Evolutionary conservation across 2,888 invertebrate species (phyloP), one percentile per base, ranked within the genome.

Genomic region (Hetaerina titia): DNA sequence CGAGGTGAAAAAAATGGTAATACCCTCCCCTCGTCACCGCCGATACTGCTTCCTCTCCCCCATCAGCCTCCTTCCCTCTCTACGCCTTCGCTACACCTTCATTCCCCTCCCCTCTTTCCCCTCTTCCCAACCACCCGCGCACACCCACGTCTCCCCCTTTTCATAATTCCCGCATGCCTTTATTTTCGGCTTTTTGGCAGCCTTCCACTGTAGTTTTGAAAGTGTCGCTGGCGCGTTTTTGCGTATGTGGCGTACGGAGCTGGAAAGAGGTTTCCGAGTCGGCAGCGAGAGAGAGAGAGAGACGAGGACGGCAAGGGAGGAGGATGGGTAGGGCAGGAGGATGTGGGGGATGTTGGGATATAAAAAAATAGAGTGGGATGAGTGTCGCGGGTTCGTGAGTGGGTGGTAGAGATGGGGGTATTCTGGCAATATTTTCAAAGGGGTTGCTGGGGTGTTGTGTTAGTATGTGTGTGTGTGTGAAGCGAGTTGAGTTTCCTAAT

Each of bases 151-250:
- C 22, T 64, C 19, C 64, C 64, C 64, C 19, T 25, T 31, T 45
- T 63, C 89, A 89, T 89, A 89, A 89, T 89, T 45, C 90, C 63
- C 90, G 90, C 90, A 63, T 63, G 90, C 90, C 90, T 90, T 90
- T 90, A 63, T 60, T 90, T 90, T 63, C 69, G 13, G n/a, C 69
- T 92, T 92, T 74, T 74, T 92, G 92, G 92, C 92, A 69, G 92
- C 56, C 92, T 45, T 92, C 92, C 92, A 74, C 92, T 56, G 92
- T 56, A 74, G 92, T 92, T 74, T 81, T 64, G 92, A 74, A 92
- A 69, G 69, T 92, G 92, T 92, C 92, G 92, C 45, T 69, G 90
- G 31, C 90, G 90, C 90, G 90, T 90, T 90, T 90, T 90, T 74
- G 92, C 15, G 57, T 89, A 89, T 89, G 89, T 19, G 69, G 74